Base-by-base conservation (phyloP, 2,888 invertebrate genomes). In the Zele albiditarsus region DNA sequence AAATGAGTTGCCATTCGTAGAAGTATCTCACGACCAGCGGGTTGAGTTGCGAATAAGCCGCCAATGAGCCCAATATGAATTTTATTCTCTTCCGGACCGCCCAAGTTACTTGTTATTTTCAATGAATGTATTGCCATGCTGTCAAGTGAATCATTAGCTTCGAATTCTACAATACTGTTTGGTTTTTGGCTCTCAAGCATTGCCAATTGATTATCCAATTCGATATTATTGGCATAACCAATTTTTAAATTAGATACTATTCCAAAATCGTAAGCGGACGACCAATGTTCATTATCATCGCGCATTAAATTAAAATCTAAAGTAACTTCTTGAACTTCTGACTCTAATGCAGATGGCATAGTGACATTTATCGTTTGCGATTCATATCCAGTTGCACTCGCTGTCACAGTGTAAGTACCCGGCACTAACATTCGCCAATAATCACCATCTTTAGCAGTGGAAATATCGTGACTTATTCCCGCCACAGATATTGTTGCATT, bases 341-440 rank as follows among this genome's bases (percentile, higher is more conserved):
- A 67, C 28, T 79, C 71, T 53, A 78, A 78, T 69, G 80, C 83
- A 0, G 75, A 69, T 0, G 93, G 93, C 0, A 96, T 92, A 0
- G 90, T 91, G 10, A 96, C 92, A 79, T 90, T 90, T 78, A 92
- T 91, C 0, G 94, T 93, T 71, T 93, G 90, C 57, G 92, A 90
- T 85, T 94, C 93, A 80, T 93, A 93, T 20, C 94, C 95, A 70
- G 91, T 89, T 31, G 94, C 94, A 70, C 91, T 90, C 0, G 93
- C 95, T 5, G 94, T 96, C 58, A 98, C 87, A 80, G 94, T 94
- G 87, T 98, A 98, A 6, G 90, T 92, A 25, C 98, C 98, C 0
- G 98, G 98, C 16, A 94, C 87, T 8, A 99, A 90, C 31, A 99
- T 90, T 33, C 98, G 92, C 96, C 97, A 99, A 90, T 95, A 99